Evolutionary conservation across 1,140 invertebrate genomes (phyloP), one percentile per base, ranked within the genome.

Genomic region (Elymnias hypermnestra): DNA sequence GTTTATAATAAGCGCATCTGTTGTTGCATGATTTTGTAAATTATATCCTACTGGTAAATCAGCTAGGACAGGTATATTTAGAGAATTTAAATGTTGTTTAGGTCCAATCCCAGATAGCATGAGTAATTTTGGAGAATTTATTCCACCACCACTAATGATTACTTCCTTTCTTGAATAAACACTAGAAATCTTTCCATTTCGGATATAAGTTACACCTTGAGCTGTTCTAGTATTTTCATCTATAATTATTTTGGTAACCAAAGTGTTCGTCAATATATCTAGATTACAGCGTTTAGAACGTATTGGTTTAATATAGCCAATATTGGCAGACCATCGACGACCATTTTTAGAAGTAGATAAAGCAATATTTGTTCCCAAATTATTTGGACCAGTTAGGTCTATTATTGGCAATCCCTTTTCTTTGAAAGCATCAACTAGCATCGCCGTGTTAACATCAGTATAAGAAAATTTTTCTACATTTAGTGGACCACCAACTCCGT

Each of bases 181-280:
- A 25, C 39, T 44, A 9, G 37, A 36, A 77, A 64, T 50, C 73
- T 66, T 49, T 3, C 91, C 92, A 53, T 93, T 86, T 25, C 72
- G 67, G 15, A 83, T 58, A 52, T 89, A 90, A 64, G 90, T 89
- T 2, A 95, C 89, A 1, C 93, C 94, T 36, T 88, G 85, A 1
- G 93, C 93, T 18, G 64, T 72, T 63, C 92, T 93, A 3, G 38
- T 55, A 1, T 87, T 88, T 0, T 76, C 83, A 71, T 95, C 91
- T 53, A 96, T 92, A 1, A 94, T 63, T 7, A 95, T 74, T 62
- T 89, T 88, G 0, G 88, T 92, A 0, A 91, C 93, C 23, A 92
- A 87, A 0, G 93, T 88, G 42, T 91, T 86, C 0, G 90, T 92
- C 26, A 90, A 73, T 1, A 95, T 87, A 31, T 87, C 86, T 6